These are phyloP conservation scores for Cacatua alba DNA, from an alignment of 2,113 vertebrate genomes.

Conservation along the genomic window DNA sequence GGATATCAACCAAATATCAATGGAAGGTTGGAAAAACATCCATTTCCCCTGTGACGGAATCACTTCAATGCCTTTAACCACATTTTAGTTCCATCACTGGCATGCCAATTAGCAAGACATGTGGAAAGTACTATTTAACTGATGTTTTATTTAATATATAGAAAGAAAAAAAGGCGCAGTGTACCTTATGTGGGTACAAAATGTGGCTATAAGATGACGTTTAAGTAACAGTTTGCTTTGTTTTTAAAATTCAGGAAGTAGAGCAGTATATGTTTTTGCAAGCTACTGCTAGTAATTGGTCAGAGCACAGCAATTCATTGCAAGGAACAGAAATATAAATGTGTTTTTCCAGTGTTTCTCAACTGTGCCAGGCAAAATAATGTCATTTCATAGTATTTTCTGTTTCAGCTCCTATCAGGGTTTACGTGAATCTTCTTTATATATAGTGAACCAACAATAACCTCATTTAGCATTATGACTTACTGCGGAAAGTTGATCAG, in stretches of 20 bases:
- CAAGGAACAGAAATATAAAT: not conserved
- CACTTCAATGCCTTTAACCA: not conserved
- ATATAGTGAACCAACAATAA: not conserved
- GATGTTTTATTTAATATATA: not conserved
- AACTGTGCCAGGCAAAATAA: not conserved
- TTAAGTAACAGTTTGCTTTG: not conserved
- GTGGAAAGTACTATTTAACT: not conserved
- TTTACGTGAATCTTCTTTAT: not conserved
- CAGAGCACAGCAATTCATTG: not conserved
- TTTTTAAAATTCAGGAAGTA: not conserved
- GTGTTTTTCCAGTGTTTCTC: not conserved
- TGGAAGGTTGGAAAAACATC: not conserved
- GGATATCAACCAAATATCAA: not conserved
- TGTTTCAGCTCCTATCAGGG: not conserved
- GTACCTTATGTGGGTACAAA: not conserved
- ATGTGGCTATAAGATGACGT: not conserved
- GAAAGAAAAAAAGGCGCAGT: not conserved
- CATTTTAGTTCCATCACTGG: not conserved
- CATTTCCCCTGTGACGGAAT: not conserved
- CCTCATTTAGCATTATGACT: not conserved
- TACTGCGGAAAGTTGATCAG: not conserved
- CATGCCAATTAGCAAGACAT: not conserved
- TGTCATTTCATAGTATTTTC: not conserved
- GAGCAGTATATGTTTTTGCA: not conserved
- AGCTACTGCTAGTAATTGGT: not conserved